Evolutionary conservation across 2,888 invertebrate species (phyloP).

Genomic region (Cyclophora punctaria): DNA sequence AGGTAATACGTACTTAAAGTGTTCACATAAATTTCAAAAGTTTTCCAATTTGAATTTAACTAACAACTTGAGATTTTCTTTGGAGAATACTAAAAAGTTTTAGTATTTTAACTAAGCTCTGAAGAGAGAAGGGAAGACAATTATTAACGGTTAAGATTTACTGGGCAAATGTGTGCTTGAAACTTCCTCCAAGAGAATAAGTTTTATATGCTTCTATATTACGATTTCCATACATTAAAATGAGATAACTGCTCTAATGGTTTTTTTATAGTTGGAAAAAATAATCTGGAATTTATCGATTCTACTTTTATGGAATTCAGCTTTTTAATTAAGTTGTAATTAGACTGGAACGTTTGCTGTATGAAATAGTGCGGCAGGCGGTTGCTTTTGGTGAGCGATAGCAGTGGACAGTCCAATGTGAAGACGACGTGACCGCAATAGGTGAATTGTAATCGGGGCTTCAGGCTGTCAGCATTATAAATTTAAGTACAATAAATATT

Average conservation of each 20-base stretch:
- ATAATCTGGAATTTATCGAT: too few species aligned
- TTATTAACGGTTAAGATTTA: constrained; percentile 39
- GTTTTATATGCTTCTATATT: constrained; percentile 10
- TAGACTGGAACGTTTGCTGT: too few species aligned
- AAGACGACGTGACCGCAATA: too few species aligned
- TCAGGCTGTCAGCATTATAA: too few species aligned
- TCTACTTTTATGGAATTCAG: too few species aligned
- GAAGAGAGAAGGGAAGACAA: constrained; percentile 32
- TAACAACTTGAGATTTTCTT: constrained; percentile 64
- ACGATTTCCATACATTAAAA: constrained; percentile 4
- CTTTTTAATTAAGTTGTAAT: too few species aligned
- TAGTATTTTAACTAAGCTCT: constrained; percentile 51
- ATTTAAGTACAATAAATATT: too few species aligned
- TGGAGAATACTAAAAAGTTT: constrained; percentile 52
- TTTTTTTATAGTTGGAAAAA: background rate
- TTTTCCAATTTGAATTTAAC: constrained; percentile 71
- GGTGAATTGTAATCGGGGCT: too few species aligned
- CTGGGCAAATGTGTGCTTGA: constrained; percentile 26
- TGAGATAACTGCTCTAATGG: background rate
- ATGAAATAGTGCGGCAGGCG: too few species aligned
- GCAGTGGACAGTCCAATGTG: too few species aligned
- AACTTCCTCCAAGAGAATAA: constrained; percentile 16
- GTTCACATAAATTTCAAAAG: constrained; percentile 64
- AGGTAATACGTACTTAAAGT: constrained; percentile 58
- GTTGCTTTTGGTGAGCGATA: too few species aligned